Percentiles rank a stretch among this genome's conserved stretches.
phyloP scores from a whole-genome alignment of 2,888 invertebrate species.

The Cabera pusaria region DNA sequence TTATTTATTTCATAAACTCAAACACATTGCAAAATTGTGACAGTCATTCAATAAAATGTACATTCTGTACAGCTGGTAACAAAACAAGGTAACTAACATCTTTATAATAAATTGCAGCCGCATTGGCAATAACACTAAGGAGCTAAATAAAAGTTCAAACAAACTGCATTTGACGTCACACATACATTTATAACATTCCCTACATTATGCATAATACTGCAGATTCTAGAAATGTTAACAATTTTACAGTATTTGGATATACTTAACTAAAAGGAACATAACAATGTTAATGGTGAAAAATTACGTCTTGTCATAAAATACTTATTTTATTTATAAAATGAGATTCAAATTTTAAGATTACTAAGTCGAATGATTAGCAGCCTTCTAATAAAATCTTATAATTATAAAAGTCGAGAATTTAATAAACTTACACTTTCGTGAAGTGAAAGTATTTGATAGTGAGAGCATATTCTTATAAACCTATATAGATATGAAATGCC shows the following conservation, averaged over 20 bases:
- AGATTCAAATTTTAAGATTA: too few species aligned
- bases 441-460: too few species aligned
- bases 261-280: slow-evolving; percentile 14
- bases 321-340: too few species aligned
- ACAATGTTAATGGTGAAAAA: too few species aligned
- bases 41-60: slow-evolving; percentile 34
- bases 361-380: too few species aligned
- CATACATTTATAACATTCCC: slow-evolving; percentile 26
- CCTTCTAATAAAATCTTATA: too few species aligned
- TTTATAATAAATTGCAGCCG: slow-evolving; percentile 36
- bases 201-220: slow-evolving; percentile 34
- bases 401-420: too few species aligned
- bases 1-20: slow-evolving; percentile 52
- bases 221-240: slow-evolving; percentile 10
- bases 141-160: slow-evolving; percentile 12
- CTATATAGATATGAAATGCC: slow-evolving; percentile 51
- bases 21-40: slow-evolving; percentile 45
- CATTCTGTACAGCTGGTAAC: slow-evolving; percentile 41
- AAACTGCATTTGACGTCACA: slow-evolving; percentile 12
- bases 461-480: slow-evolving; percentile 8
- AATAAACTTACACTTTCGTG: too few species aligned
- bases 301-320: too few species aligned
- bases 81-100: slow-evolving; percentile 54
- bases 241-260: slow-evolving; percentile 15
- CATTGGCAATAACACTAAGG: slow-evolving; percentile 14